Percentiles rank a stretch among this genome's conserved stretches.
Conservation (phyloP, 2,888 invertebrate genomes). For the Hypsopygia costalis region DNA sequence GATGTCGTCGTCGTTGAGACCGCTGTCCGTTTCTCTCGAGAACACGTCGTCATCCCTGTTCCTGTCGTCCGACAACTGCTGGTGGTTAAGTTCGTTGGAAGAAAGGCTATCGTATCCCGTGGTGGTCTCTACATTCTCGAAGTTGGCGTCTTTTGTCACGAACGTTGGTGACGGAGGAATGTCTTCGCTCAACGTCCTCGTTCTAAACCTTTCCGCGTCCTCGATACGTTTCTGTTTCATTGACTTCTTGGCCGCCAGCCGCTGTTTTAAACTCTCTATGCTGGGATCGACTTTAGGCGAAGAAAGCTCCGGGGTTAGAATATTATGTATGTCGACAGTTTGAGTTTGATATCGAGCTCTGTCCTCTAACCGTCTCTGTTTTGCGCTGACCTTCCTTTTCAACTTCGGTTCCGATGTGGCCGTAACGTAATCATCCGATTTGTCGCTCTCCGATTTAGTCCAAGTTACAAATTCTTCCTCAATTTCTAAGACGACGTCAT, state of each 20-base stretch:
- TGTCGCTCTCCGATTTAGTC: slow-evolving; percentile 68
- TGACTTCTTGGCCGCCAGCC: slow-evolving; percentile 67
- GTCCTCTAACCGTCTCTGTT: slow-evolving; percentile 84
- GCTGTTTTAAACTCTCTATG: slow-evolving; percentile 59
- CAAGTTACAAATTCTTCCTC: slow-evolving; percentile 65
- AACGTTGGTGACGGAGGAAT: slow-evolving; percentile 74
- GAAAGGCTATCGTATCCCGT: slow-evolving; percentile 73
- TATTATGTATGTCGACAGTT: slow-evolving; percentile 62
- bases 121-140: slow-evolving; percentile 69
- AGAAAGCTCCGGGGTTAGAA: slow-evolving; percentile 35
- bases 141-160: slow-evolving; percentile 65
- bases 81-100: slow-evolving; percentile 64
- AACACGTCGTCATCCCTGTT: slow-evolving; percentile 48
- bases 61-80: slow-evolving; percentile 50
- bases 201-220: slow-evolving; percentile 87
- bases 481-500: slow-evolving; percentile 44
- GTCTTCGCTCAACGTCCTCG: slow-evolving; percentile 83
- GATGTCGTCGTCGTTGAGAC: slow-evolving; percentile 87
- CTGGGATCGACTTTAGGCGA: slow-evolving; percentile 46
- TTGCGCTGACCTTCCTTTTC: slow-evolving; percentile 77
- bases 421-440: slow-evolving; percentile 58
- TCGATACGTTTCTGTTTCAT: slow-evolving; percentile 81
- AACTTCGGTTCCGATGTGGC: slow-evolving; percentile 52
- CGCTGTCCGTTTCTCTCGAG: slow-evolving; percentile 77
- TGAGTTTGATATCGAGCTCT: slow-evolving; percentile 86